Evolutionary conservation across 2,797 vertebrate genomes (phyloP), one percentile per base, ranked within the genome.

Genomic region (Ctenopoma multispine): DNA sequence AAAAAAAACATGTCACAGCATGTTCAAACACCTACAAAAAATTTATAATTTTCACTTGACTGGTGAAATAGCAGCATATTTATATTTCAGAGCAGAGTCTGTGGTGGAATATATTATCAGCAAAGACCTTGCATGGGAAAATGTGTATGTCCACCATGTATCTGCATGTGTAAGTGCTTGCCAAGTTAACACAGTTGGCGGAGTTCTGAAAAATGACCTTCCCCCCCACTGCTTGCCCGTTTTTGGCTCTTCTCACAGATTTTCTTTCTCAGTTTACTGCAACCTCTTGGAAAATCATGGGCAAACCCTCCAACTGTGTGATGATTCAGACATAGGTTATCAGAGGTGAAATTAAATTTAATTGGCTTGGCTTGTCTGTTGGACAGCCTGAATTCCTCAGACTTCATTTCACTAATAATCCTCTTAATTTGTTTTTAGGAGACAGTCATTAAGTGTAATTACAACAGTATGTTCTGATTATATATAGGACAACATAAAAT

Each of bases 261-360:
- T 81, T 82, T 59, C 71, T 73, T 61, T 72, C 62, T 75, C 56
- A 18, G 15, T 85, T 73, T 55, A 74, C 43, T 57, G 64, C 7
- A 10, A 80, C 76, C 78, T 86, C 68, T 75, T 63, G 67, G 61
- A 82, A 75, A 81, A 69, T 54, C 60, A 60, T 24, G 67, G 54
- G 23, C 29, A 80, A 82, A 56, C 49, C 74, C 49, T 75, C 62
- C 72, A 78, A 71, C 70, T 44, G 56, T 76, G 48, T 24, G 70
- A 84, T 68, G 61, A 83, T 63, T 84, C 76, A 83, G 55, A 82
- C 15, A 1, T 21, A 34, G 34, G 48, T 36, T 57, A 66, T 63
- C 51, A 57, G 34, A 77, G 67, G 31, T 62, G 54, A 77, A 73
- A 36, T 43, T 34, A 41, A 18, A 58, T 47, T 27, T 69, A 60